Conservation (phyloP, 2,113 vertebrate species). For the Manacus vitellinus region DNA sequence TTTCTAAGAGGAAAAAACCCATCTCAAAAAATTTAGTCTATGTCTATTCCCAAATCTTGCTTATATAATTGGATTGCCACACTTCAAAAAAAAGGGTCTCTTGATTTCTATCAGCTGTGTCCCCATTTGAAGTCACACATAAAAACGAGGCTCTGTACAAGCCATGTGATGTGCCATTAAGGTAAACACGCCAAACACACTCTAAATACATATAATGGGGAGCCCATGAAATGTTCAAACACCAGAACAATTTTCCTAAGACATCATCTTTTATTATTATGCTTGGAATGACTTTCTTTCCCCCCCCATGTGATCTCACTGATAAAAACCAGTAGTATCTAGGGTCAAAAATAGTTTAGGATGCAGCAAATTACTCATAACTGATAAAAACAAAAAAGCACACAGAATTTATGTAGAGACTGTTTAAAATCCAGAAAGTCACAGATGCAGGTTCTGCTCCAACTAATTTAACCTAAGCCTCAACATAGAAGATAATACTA, state of each 20-base stretch:
- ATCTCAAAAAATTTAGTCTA: not conserved
- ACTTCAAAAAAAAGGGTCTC: not conserved
- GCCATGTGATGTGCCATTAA: not conserved
- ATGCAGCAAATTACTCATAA: not conserved
- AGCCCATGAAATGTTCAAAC: not conserved
- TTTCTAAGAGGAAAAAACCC: not conserved
- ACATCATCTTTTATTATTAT: slow-evolving; percentile 21
- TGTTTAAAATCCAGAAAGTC: not conserved
- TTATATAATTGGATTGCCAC: not conserved
- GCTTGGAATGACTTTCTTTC: not conserved
- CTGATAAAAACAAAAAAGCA: not conserved
- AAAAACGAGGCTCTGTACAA: not conserved
- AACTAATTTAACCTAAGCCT: not conserved
- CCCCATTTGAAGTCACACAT: not conserved
- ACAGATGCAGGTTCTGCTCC: not conserved
- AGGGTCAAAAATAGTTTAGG: not conserved
- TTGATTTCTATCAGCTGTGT: not conserved
- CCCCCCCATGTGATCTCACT: not conserved
- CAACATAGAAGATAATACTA: not conserved
- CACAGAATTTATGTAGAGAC: not conserved
- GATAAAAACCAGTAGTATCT: not conserved
- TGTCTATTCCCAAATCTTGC: not conserved
- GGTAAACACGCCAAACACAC: not conserved
- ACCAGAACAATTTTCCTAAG: slow-evolving; percentile 11
- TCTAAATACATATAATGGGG: not conserved